Evolutionary conservation across 2,113 vertebrate species (phyloP).

Genomic region (Pitta sordida): DNA sequence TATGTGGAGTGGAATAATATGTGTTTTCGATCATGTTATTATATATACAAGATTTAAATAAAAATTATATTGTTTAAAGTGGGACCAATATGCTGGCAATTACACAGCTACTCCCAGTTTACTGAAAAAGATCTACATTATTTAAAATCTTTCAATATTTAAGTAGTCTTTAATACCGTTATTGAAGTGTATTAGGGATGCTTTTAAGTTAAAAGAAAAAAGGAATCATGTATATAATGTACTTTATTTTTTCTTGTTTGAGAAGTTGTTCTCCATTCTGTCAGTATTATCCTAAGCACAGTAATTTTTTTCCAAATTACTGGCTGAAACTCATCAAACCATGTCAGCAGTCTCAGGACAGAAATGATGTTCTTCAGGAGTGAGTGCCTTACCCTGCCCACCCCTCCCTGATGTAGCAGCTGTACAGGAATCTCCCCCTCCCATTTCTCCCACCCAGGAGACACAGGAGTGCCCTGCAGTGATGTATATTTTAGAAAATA

Average conservation of each 20-base stretch:
- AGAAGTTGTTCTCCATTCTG: constrained; percentile 13
- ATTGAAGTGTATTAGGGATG: constrained; percentile 49
- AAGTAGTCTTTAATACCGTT: constrained; percentile 67
- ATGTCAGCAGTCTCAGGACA: constrained; percentile 41
- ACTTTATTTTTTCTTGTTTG: constrained; percentile 53
- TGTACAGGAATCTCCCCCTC: not conserved
- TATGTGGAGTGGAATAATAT: constrained; percentile 64
- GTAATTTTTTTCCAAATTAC: constrained; percentile 7
- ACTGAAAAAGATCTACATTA: constrained; percentile 72
- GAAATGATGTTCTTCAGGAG: constrained; percentile 32
- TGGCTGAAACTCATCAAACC: constrained; percentile 10
- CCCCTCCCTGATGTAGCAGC: not conserved
- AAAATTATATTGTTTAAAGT: constrained; percentile 72
- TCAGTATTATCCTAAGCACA: constrained; percentile 18
- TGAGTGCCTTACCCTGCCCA: constrained; percentile 63
- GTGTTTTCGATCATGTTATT: constrained; percentile 55
- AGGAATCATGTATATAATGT: constrained; percentile 54
- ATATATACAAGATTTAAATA: constrained; percentile 74
- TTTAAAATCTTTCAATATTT: constrained; percentile 71
- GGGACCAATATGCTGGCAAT: constrained; percentile 74
- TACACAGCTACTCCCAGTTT: constrained; percentile 61
- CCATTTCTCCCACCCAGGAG: not conserved
- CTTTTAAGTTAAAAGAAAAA: constrained; percentile 39
- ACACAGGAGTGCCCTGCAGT: not conserved
- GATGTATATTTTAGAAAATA: constrained; percentile 24